A percentile compares a stretch with the other conserved stretches of the same genome.
Conservation (phyloP, 1,140 invertebrate species). For the Halotydeus destructor region DNA sequence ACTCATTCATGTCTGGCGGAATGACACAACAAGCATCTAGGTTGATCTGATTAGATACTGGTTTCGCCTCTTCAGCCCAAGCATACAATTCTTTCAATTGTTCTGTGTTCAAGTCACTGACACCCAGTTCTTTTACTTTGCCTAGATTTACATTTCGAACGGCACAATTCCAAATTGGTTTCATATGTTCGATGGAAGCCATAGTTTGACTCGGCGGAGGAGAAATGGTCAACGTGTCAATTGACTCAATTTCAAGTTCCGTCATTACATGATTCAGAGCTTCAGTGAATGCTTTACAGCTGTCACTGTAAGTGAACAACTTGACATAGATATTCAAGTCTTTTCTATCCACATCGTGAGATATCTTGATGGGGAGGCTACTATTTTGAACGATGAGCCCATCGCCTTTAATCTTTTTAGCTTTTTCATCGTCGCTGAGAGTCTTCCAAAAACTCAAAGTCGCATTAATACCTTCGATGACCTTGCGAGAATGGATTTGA, state of each 20-base stretch:
- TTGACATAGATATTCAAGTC: conserved; percentile 28
- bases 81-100: conserved; percentile 52
- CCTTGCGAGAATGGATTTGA: conserved; percentile 28
- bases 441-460: conserved; percentile 28
- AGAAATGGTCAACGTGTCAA: conserved; percentile 52
- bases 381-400: too few relatives aligned
- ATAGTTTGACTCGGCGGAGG: conserved; percentile 35
- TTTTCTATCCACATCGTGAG: conserved; percentile 21
- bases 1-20: conserved; percentile 63
- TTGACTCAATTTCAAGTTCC: conserved; percentile 36
- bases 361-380: too few relatives aligned
- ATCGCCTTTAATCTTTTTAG: too few relatives aligned
- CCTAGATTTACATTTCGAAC: conserved; percentile 42
- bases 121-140: conserved; percentile 49
- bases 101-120: conserved; percentile 65
- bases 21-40: conserved; percentile 86
- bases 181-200: conserved; percentile 34
- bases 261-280: conserved; percentile 34
- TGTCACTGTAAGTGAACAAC: conserved; percentile 2
- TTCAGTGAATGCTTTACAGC: conserved; percentile 5
- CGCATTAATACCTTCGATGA: conserved; percentile 45
- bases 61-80: conserved; percentile 53
- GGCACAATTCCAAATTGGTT: conserved; percentile 45
- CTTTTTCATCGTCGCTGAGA: too few relatives aligned
- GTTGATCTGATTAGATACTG: conserved; percentile 83